These are phyloP conservation scores for Drosophila neutralis DNA, from an alignment of 2,888 invertebrate genomes.

Conservation along the genomic window DNA sequence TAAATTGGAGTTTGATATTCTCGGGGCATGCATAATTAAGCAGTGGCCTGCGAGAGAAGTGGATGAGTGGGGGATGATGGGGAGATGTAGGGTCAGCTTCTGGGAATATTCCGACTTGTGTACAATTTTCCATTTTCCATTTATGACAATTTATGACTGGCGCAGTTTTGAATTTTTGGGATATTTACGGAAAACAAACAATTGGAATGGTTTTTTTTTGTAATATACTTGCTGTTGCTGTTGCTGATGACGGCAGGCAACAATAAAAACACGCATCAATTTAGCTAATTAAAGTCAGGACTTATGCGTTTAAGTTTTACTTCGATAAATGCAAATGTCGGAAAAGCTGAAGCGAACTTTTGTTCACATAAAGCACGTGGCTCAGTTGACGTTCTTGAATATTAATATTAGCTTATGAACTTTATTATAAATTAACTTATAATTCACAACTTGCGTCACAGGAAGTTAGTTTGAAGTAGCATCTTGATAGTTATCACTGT, in stretches of 20 bases:
- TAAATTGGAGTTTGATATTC: constrained; percentile 50
- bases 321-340: not conserved
- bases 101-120: not conserved
- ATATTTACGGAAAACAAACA: not conserved
- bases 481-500: not conserved
- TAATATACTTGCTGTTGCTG: not conserved
- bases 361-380: not conserved
- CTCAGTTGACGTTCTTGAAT: not conserved
- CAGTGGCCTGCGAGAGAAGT: not conserved
- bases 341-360: not conserved
- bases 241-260: not conserved
- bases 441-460: not conserved
- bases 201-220: not conserved
- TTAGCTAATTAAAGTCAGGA: not conserved
- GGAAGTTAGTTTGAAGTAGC: not conserved
- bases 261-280: not conserved
- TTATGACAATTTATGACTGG: constrained; percentile 1
- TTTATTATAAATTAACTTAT: not conserved
- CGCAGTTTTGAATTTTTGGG: not conserved
- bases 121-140: constrained; percentile 6
- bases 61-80: not conserved
- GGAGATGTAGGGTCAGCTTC: not conserved
- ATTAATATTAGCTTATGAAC: not conserved
- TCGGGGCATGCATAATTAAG: constrained; percentile 46
- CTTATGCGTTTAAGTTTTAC: not conserved